phyloP scores from a whole-genome alignment of 37 sponge, comb jelly and placozoan genomes.

The Eunapius fragilis region DNA sequence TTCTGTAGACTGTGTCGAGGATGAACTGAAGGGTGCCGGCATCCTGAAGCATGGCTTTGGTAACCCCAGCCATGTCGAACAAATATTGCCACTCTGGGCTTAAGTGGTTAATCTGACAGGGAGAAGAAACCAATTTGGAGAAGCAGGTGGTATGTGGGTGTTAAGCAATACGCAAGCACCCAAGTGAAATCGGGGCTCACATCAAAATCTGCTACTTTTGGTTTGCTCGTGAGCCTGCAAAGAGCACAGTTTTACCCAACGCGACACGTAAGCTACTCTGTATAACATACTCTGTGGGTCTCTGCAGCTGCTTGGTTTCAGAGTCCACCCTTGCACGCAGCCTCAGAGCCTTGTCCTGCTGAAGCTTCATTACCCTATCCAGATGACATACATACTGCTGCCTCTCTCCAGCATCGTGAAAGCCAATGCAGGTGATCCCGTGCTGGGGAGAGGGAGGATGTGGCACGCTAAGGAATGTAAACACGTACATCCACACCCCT shows the following conservation, averaged over 20 bases:
- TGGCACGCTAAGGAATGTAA: not conserved
- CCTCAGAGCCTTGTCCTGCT: conserved; percentile 33
- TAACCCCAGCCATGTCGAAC: conserved; percentile 65
- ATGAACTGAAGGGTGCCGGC: conserved; percentile 47
- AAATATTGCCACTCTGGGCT: conserved; percentile 65
- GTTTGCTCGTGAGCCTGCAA: conserved; percentile 9
- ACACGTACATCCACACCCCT: not conserved
- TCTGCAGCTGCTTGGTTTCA: conserved; percentile 1
- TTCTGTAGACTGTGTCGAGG: conserved; percentile 41
- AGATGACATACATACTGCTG: conserved; percentile 43
- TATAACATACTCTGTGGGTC: conserved; percentile 33
- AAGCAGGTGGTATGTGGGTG: not conserved
- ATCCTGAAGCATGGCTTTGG: conserved; percentile 44
- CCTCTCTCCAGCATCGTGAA: conserved; percentile 35
- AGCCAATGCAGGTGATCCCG: conserved; percentile 73
- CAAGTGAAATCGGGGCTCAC: conserved; percentile 9
- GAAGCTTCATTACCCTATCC: conserved; percentile 34
- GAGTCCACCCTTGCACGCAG: conserved; percentile 19
- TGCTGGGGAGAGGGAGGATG: conserved; percentile 12
- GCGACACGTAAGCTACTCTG: too few relatives aligned
- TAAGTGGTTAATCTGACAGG: conserved; percentile 36
- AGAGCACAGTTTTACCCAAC: not conserved
- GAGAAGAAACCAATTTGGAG: not conserved
- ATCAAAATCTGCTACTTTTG: conserved; percentile 61
- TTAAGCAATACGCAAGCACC: not conserved